Conservation (phyloP, 2,888 invertebrate species). For the Herminia tarsipennalis region DNA sequence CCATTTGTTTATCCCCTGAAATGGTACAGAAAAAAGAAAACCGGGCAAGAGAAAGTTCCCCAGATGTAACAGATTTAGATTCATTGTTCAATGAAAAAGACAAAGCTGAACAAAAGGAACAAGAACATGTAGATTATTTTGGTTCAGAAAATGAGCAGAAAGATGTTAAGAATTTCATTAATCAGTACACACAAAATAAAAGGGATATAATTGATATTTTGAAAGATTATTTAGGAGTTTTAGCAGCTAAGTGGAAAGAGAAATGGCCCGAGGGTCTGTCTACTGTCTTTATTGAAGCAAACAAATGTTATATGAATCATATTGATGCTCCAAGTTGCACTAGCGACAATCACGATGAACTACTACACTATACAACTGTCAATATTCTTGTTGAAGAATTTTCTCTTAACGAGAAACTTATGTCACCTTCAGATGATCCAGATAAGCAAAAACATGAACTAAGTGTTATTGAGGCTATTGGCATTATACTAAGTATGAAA, state of each 20-base stretch:
- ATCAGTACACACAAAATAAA: constrained; percentile 83
- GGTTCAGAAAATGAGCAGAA: constrained; percentile 87
- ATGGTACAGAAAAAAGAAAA: constrained; percentile 69
- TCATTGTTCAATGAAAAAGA: constrained; percentile 85
- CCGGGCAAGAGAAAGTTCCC: constrained; percentile 83
- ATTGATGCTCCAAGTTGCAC: constrained; percentile 73
- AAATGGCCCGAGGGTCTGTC: constrained; percentile 88
- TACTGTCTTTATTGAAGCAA: constrained; percentile 86
- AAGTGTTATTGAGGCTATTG: constrained; percentile 69
- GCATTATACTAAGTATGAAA: constrained; percentile 65
- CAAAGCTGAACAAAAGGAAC: constrained; percentile 45
- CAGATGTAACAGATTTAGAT: constrained; percentile 87
- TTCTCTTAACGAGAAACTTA: constrained; percentile 68
- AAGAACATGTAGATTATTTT: constrained; percentile 89
- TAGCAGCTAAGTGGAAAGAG: constrained; percentile 87
- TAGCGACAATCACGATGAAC: constrained; percentile 63
- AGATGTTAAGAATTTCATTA: constrained; percentile 88
- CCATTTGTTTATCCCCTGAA: constrained; percentile 83
- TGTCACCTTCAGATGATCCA: constrained; percentile 45
- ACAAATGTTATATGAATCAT: constrained; percentile 82
- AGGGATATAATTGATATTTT: constrained; percentile 86
- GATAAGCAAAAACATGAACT: constrained; percentile 63
- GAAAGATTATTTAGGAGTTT: constrained; percentile 84
- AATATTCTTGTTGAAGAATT: constrained; percentile 77
- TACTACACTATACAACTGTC: constrained; percentile 66